Evolutionary conservation across 2,888 invertebrate genomes (phyloP).

Genomic region (Yponomeuta cagnagella): DNA sequence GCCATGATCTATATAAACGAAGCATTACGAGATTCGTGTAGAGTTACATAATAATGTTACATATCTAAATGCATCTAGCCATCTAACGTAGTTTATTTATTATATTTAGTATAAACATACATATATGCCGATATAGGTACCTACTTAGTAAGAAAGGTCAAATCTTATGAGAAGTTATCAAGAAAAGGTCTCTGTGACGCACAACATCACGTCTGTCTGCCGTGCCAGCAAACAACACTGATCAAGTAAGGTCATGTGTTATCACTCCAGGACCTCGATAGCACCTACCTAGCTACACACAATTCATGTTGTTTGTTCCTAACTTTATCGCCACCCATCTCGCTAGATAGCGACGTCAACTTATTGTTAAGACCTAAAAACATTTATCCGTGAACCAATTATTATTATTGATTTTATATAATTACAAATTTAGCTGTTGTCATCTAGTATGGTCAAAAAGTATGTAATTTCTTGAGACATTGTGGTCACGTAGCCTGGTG

Average conservation of each 20-base stretch:
- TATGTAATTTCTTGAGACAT: no score
- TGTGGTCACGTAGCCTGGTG: no score
- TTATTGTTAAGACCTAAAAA: background rate
- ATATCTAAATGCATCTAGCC: background rate
- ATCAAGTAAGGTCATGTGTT: slow-evolving; percentile 29
- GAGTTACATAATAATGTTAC: background rate
- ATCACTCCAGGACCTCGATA: slow-evolving; percentile 28
- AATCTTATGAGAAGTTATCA: slow-evolving; percentile 25
- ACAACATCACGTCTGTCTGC: slow-evolving; percentile 35
- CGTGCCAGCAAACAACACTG: slow-evolving; percentile 28
- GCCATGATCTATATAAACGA: slow-evolving; percentile 37
- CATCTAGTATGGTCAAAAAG: no score
- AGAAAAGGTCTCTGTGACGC: slow-evolving; percentile 33
- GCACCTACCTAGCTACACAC: slow-evolving; percentile 21
- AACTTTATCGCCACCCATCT: background rate
- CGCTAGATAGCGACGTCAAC: background rate
- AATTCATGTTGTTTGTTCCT: background rate
- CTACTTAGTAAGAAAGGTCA: slow-evolving; percentile 33
- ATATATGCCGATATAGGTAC: background rate
- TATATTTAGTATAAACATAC: background rate
- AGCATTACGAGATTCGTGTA: background rate
- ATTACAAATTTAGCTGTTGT: no score
- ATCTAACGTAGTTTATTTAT: background rate
- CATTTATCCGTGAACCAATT: background rate
- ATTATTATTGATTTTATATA: background rate